Evolutionary conservation across 2,113 vertebrate species (phyloP), one percentile per base, ranked within the genome.

Genomic region (Grammomys surdaster): DNA sequence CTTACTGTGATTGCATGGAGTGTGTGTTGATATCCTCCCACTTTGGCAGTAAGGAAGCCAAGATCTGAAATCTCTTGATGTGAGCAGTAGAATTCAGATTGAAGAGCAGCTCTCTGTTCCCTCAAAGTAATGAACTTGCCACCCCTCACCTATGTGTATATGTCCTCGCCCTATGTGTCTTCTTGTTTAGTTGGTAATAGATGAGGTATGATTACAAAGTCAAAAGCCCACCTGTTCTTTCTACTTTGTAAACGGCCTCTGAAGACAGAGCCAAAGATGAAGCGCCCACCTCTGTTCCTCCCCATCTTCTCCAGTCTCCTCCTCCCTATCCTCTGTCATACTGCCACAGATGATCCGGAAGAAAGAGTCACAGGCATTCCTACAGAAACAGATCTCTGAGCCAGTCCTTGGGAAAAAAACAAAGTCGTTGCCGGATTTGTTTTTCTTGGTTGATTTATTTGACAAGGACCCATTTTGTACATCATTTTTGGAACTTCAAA

Each of bases 361-460:
- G 77, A 95, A 43, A 88, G 54, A 88, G 2, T 88, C 28, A 1
- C 67, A 87, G 60, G 91, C 94, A 78, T 94, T 58, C 65, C 85
- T 81, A 63, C 65, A 93, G 93, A 95, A 96, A 84, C 40, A 10
- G 70, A 80, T 88, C 85, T 96, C 92, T 89, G 95, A 96, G 90
- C 89, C 95, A 95, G 85, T 90, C 93, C 70, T 87, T 43, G 85
- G 77, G 46, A 73, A 56, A 26, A 88, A 88, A 73, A 28, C 69
- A 88, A 72, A 88, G 54, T 86, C 67, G 90, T 89, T 81, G 73
- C 89, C 80, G 77, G 82, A 91, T 97, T 97, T 98, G 95, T 97
- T 98, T 98, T 97, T 88, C 97, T 95, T 97, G 69, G 72, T 95
- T 98, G 97, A 97, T 97, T 97, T 97, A 98, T 97, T 97, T 98